A percentile compares a stretch with the other conserved stretches of the same genome.
Evolutionary conservation across 2,113 vertebrate species (phyloP).

Genomic region (Odocoileus virginianus): DNA sequence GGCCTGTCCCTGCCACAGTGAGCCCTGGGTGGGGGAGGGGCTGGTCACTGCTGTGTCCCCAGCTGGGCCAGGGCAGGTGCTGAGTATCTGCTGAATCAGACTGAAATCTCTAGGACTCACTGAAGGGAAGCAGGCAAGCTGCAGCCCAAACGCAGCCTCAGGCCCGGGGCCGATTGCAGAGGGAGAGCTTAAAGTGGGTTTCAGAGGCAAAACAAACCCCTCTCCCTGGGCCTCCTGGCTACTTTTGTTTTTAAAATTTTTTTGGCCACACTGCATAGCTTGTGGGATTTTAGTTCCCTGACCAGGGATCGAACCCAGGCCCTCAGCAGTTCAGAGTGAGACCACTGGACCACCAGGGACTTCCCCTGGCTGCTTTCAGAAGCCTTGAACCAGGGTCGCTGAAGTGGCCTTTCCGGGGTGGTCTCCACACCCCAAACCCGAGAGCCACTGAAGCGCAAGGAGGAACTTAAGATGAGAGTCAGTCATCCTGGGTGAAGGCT

Average conservation of each 20-base stretch:
- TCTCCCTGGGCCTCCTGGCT: background rate
- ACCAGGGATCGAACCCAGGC: background rate
- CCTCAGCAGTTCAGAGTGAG: background rate
- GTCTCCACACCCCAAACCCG: background rate
- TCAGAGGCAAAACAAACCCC: background rate
- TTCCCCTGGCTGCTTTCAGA: background rate
- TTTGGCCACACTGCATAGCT: background rate
- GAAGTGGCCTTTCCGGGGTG: accelerated
- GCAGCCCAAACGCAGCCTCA: background rate
- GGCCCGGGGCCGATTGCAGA: accelerated
- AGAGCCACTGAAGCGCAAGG: background rate
- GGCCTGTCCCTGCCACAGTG: background rate
- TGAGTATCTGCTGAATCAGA: background rate
- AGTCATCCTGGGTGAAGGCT: background rate
- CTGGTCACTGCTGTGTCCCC: background rate
- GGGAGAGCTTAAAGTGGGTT: background rate
- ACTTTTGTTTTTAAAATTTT: background rate
- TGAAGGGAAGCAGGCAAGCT: accelerated
- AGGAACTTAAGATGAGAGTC: background rate
- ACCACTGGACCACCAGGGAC: background rate
- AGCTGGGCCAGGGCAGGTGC: background rate
- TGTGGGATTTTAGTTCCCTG: background rate
- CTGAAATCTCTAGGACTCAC: background rate
- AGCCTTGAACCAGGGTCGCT: background rate
- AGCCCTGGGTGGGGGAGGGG: background rate